Base-by-base conservation (phyloP, 2,888 invertebrate species). In the Tenodera sinensis region DNA sequence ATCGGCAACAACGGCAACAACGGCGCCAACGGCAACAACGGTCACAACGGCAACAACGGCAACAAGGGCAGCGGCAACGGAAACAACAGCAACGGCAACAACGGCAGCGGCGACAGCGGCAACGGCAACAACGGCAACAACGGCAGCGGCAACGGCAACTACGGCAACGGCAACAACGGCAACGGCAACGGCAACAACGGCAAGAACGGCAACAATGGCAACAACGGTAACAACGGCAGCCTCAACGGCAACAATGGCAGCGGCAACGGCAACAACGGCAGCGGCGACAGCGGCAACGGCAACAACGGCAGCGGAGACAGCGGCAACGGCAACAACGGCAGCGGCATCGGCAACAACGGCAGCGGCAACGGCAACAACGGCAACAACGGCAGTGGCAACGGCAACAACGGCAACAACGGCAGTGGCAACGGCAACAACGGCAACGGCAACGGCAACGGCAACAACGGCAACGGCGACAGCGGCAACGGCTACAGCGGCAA, bases 51-150 rank as follows among this genome's bases (percentile, higher is more conserved):
- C n/a, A n/a, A n/a, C n/a, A n/a, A n/a, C n/a, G n/a, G n/a, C n/a
- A n/a, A n/a, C 96, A 20, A 95, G 95, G 0, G 97, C 97, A 91
- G 96, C 97, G 47, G 95, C 96, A 0, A 95, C 96, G 71, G 96
- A 96, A 0, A 95, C 97, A 88, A 95, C 96, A 6, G 96, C 96
- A 0, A 97, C 97, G 0, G 96, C 96, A 91, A 96, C 96, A 90
- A 97, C 97, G 0, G 96, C 96, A 0, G 94, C 95, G 0, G 96
- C 96, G 88, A 97, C 97, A 8, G 94, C 95, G 92, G 94, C 95
- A 25, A 96, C 97, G 81, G 81, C 81, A 81, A 20, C 81, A 20
- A 20, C 81, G 20, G 81, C 81, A 20, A 20, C 81, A 81, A n/a
- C n/a, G n/a, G n/a, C n/a, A n/a, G n/a, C n/a, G n/a, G n/a, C n/a